Percentiles rank a stretch among this genome's conserved stretches.
Evolutionary conservation across 2,888 invertebrate species (phyloP).

Genomic region (Gastrophysa polygoni): DNA sequence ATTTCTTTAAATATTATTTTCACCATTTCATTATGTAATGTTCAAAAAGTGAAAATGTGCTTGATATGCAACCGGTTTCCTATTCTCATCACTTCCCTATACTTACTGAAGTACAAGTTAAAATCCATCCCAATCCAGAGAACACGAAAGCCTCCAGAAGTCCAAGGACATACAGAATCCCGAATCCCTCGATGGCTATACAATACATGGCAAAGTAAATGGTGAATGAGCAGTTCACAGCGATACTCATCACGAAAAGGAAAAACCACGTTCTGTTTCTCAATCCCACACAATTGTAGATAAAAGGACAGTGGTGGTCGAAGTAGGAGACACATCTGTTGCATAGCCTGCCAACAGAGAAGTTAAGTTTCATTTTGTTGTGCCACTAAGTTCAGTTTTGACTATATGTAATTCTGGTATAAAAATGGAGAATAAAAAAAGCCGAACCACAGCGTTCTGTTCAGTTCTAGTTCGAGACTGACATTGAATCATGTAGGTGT

Average conservation of each 20-base stretch:
- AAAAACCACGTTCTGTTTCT: conserved; percentile 94
- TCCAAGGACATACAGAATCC: conserved; percentile 82
- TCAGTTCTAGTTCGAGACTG: too few relatives aligned
- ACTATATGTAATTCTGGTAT: too few relatives aligned
- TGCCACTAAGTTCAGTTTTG: too few relatives aligned
- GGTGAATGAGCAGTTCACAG: conserved; percentile 85
- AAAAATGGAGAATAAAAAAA: too few relatives aligned
- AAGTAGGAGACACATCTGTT: conserved; percentile 81
- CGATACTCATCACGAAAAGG: conserved; percentile 84
- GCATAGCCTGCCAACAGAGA: conserved; percentile 90
- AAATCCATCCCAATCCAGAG: conserved; percentile 84
- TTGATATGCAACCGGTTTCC: neutral
- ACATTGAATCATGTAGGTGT: too few relatives aligned
- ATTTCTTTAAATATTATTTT: too few relatives aligned
- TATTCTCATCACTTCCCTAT: neutral
- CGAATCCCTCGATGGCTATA: conserved; percentile 83
- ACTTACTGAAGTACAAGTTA: conserved; percentile 86
- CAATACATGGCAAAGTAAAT: conserved; percentile 88
- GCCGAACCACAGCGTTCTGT: too few relatives aligned
- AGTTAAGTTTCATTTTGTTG: too few relatives aligned
- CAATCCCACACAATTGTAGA: conserved; percentile 92
- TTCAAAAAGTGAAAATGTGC: too few relatives aligned
- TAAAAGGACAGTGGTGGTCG: conserved; percentile 95
- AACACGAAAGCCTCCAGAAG: conserved; percentile 83
- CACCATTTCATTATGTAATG: too few relatives aligned